Evolutionary conservation across 2,888 invertebrate genomes (phyloP), one percentile per base, ranked within the genome.

Genomic region (Microctonus brassicae): DNA sequence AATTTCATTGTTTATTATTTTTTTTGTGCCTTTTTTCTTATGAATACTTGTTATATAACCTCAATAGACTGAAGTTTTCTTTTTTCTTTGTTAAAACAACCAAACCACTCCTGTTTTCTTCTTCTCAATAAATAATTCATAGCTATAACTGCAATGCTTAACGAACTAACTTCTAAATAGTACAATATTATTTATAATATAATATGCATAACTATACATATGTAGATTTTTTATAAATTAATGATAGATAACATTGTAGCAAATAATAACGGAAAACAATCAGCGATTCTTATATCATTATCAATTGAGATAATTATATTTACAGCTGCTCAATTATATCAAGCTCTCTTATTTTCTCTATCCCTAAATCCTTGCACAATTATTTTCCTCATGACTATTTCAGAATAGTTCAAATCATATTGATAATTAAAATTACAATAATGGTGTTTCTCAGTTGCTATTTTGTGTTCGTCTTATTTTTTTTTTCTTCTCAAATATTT

Each of bases 211-310:
- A n/a, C 3, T 39, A 39, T 39, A 39, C n/a, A 11, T 53, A 61
- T 69, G 13, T 70, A 42, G 53, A 57, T 71, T 29, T 53, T 47
- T 65, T 71, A 64, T 64, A 47, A 64, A 52, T 64, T 64, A 64
- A 22, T 52, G 52, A 64, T 52, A 47, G 24, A 64, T 39, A 64
- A 64, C 52, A 39, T 62, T 26, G 33, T 42, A 52, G 63, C 63
- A 29, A 47, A 20, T 52, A 52, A 29, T 47, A 47, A 58, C 58
- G 33, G 47, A 47, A 64, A 64, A 29, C 47, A 64, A 42, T 47
- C 4, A 26, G 26, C 52, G 20, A 64, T 52, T 47, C n/a, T 24
- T 52, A 34, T 33, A 34, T 24, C 26, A 55, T 55, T 53, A 53
- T 53, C 53, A 58, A 33, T 58, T 26, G n/a, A 13, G 33, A 58